These are phyloP conservation scores for Lasioglossum baleicum DNA, from an alignment of 1,140 invertebrate genomes.

Conservation along the genomic window DNA sequence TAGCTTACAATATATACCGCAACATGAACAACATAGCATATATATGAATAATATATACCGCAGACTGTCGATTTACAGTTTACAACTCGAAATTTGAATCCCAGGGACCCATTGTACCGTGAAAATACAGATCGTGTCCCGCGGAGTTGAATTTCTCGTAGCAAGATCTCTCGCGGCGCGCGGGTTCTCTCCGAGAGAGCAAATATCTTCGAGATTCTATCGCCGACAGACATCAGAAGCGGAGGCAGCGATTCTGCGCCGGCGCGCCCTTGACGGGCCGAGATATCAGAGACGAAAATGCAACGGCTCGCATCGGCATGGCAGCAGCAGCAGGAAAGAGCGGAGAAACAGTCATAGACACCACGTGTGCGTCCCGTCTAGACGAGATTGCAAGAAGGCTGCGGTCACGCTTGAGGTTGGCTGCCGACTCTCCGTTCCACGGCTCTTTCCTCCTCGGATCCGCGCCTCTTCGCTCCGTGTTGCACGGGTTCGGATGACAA, in stretches of 20 bases:
- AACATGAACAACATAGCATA: too few species aligned
- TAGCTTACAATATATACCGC: too few species aligned
- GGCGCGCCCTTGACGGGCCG: conserved; percentile 48
- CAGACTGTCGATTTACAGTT: too few species aligned
- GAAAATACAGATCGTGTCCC: too few species aligned
- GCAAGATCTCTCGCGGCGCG: too few species aligned
- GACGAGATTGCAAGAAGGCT: conserved; percentile 66
- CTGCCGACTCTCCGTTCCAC: conserved; percentile 29
- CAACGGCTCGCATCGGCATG: not conserved
- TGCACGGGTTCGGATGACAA: conserved; percentile 53
- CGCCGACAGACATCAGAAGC: not conserved
- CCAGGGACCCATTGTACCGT: too few species aligned
- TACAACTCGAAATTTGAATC: too few species aligned
- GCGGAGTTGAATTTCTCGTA: too few species aligned
- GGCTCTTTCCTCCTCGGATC: conserved; percentile 29
- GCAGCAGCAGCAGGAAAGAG: conserved; percentile 5
- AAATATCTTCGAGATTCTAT: too few species aligned
- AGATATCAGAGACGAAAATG: conserved; percentile 26
- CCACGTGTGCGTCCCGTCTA: conserved; percentile 57
- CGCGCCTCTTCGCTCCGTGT: conserved; percentile 9
- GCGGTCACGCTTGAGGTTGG: conserved; percentile 46
- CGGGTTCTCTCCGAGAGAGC: too few species aligned
- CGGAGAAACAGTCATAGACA: conserved; percentile 18
- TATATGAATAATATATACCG: too few species aligned
- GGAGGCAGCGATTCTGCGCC: conserved; percentile 17